Percentiles rank a stretch among this genome's conserved stretches.
These are phyloP conservation scores for Copsychus sechellarum DNA, from an alignment of 2,113 vertebrate species.

Conservation along the genomic window DNA sequence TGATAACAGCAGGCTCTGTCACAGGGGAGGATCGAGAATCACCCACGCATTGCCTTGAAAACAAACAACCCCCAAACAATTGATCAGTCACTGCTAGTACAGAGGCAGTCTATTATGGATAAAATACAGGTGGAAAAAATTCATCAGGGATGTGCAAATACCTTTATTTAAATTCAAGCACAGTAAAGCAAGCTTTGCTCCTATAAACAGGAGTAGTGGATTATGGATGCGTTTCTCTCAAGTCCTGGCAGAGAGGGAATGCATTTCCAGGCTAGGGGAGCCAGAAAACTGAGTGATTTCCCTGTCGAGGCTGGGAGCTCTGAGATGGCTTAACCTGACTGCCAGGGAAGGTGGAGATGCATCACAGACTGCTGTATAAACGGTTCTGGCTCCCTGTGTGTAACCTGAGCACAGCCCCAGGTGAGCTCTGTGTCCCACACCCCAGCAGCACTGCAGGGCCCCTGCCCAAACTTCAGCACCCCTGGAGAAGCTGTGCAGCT, in stretches of 20 bases:
- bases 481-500: accelerated
- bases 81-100: conserved; percentile 32
- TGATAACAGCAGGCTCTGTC: conserved; percentile 39
- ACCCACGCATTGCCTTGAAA: conserved; percentile 35
- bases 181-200: conserved; percentile 33
- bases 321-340: background rate
- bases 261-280: background rate
- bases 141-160: conserved; percentile 51
- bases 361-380: background rate
- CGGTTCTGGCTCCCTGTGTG: background rate
- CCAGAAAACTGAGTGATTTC: background rate
- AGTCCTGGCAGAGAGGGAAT: background rate
- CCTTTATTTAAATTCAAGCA: conserved; percentile 43
- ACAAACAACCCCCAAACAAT: conserved; percentile 55
- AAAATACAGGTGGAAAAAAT: conserved; percentile 49
- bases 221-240: conserved; percentile 1
- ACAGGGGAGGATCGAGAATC: conserved; percentile 16
- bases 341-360: background rate
- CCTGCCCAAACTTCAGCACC: background rate
- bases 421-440: background rate
- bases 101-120: conserved; percentile 21
- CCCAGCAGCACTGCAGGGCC: background rate
- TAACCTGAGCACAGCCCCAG: background rate
- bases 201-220: conserved; percentile 8
- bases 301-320: conserved; percentile 2